Evolutionary conservation across 2,113 vertebrate genomes (phyloP).

Genomic region (Bujurquina vittata): DNA sequence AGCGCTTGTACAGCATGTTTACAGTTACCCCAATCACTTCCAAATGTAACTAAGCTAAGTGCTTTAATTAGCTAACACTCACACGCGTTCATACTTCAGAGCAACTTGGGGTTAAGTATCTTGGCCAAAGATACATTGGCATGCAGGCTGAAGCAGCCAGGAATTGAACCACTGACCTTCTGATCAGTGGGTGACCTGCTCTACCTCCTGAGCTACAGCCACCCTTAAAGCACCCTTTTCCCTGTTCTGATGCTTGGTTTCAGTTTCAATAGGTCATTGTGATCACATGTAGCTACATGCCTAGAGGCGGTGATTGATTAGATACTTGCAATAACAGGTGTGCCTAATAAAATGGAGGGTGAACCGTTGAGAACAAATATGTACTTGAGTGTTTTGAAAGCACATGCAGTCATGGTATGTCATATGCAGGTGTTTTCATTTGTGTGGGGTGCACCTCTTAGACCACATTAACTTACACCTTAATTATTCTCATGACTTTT

Average conservation of each 20-base stretch:
- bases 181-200: too few relatives aligned
- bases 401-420: not conserved
- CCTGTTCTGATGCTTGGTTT: not conserved
- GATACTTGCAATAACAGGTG: not conserved
- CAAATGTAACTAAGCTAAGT: too few relatives aligned
- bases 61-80: too few relatives aligned
- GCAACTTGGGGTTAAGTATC: too few relatives aligned
- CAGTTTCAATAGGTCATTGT: not conserved
- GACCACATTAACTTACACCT: not conserved
- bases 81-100: too few relatives aligned
- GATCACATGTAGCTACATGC: not conserved
- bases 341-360: not conserved
- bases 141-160: too few relatives aligned
- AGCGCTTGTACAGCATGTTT: too few relatives aligned
- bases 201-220: too few relatives aligned
- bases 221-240: not conserved
- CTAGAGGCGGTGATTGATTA: not conserved
- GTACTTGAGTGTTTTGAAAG: not conserved
- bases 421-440: not conserved
- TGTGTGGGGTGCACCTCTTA: not conserved
- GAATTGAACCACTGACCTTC: too few relatives aligned
- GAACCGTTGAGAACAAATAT: not conserved
- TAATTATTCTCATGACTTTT: not conserved
- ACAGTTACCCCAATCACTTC: too few relatives aligned
- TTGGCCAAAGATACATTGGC: too few relatives aligned